A percentile compares a stretch with the other conserved stretches of the same genome.
Conservation (phyloP, 2,797 vertebrate species). For the Sebastolobus alascanus region DNA sequence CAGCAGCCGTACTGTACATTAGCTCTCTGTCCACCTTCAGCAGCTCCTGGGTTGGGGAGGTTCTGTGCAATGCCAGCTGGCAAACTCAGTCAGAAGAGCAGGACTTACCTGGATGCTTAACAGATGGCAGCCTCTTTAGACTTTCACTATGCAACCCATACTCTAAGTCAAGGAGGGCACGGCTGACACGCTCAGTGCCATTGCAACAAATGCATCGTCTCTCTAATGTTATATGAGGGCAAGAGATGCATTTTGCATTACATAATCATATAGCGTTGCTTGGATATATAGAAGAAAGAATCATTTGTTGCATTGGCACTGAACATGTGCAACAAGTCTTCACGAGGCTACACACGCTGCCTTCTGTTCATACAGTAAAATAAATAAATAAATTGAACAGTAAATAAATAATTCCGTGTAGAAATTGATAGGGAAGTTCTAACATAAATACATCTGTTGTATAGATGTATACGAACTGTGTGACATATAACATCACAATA, state of each 20-base stretch:
- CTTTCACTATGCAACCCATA: conserved; percentile 15
- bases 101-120: conserved; percentile 9
- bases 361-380: background rate
- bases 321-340: background rate
- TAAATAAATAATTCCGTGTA: background rate
- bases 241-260: background rate
- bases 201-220: background rate
- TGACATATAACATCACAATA: background rate
- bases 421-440: background rate
- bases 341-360: background rate
- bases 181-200: background rate
- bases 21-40: background rate
- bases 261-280: background rate
- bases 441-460: background rate
- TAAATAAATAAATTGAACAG: background rate
- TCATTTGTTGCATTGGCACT: background rate
- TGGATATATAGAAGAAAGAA: background rate
- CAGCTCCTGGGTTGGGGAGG: background rate
- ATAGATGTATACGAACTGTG: background rate
- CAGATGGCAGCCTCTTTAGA: conserved; percentile 1
- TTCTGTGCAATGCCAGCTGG: conserved; percentile 7
- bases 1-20: background rate
- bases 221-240: background rate
- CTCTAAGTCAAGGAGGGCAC: background rate
- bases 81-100: conserved; percentile 2